A percentile compares a stretch with the other conserved stretches of the same genome.
Evolutionary conservation across 2,113 vertebrate species (phyloP).

Genomic region (Aramus guarauna): DNA sequence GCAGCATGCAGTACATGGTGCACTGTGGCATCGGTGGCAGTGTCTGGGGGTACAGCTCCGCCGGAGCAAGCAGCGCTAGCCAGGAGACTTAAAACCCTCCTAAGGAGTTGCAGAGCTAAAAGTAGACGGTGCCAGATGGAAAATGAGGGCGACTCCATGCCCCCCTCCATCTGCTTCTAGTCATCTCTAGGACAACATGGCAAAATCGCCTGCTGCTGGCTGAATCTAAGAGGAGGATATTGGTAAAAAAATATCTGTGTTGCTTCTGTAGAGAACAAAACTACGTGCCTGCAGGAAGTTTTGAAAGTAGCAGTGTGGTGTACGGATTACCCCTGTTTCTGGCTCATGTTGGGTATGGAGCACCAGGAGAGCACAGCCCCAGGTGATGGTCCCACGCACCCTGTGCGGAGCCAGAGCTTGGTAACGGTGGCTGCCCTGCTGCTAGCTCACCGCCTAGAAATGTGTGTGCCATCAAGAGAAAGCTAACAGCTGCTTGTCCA

Average conservation of each 20-base stretch:
- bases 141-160: slow-evolving; percentile 4
- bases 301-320: background rate
- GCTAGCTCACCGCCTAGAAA: background rate
- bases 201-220: background rate
- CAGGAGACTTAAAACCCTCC: background rate
- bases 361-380: background rate
- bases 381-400: too few species aligned
- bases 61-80: background rate
- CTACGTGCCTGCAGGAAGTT: background rate
- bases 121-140: slow-evolving; percentile 18
- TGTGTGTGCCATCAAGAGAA: background rate
- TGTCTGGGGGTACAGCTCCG: background rate
- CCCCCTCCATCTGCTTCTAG: slow-evolving; percentile 30
- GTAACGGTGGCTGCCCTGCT: background rate
- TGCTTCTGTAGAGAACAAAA: background rate
- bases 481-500: background rate
- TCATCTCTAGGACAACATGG: background rate
- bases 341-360: background rate
- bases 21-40: background rate
- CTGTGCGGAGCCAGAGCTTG: background rate
- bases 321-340: background rate
- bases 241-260: background rate
- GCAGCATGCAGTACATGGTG: background rate
- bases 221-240: background rate
- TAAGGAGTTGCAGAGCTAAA: slow-evolving; percentile 2